Evolutionary conservation across 2,113 vertebrate species (phyloP), one percentile per base, ranked within the genome.

Genomic region (Brevimyrus niger): DNA sequence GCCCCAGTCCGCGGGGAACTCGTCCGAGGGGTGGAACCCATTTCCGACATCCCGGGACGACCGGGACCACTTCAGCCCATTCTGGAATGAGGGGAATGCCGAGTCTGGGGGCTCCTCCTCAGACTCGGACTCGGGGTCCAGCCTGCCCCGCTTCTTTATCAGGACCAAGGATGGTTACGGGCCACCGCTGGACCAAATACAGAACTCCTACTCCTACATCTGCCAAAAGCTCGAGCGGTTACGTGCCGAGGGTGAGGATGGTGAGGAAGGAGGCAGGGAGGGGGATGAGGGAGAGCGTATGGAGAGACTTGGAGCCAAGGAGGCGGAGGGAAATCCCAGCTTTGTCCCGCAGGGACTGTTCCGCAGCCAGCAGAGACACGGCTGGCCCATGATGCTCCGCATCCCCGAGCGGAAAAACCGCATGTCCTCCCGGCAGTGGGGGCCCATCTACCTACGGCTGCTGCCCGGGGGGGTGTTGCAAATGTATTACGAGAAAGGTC

Each of bases 371-470:
- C 96, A 94, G 55, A 95, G 93, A 55, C 94, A 97, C 0, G 98
- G 98, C 15, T 99, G 98, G 98, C 93, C 97, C 0, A 95, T 99
- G 92, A 97, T 99, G 98, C 91, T 99, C 92, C 96, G 98, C 91
- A 99, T 99, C 90, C 98, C 98, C 0, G 98, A 99, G 90, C 99
- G 98, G 94, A 99, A 99, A 94, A 99, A 98, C 93, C 97, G 98
- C 94, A 99, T 99, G 98, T 99, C 98, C 0, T 99, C 98, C 6
- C 95, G 98, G 47, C 98, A 99, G 61, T 99, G 98, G 98, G 98
- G 98, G 0, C 98, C 98, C 0, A 97, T 99, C 92, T 99, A 98
- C 91, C 95, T 99, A 10, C 96, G 95, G 0, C 91, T 99, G 89
- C 90, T 97, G 76, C 92, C 96, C 0, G 98, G 98, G 88, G 98